Evolutionary conservation across 2,113 vertebrate species (phyloP), one percentile per base, ranked within the genome.

Genomic region (Podarcis raffonei): DNA sequence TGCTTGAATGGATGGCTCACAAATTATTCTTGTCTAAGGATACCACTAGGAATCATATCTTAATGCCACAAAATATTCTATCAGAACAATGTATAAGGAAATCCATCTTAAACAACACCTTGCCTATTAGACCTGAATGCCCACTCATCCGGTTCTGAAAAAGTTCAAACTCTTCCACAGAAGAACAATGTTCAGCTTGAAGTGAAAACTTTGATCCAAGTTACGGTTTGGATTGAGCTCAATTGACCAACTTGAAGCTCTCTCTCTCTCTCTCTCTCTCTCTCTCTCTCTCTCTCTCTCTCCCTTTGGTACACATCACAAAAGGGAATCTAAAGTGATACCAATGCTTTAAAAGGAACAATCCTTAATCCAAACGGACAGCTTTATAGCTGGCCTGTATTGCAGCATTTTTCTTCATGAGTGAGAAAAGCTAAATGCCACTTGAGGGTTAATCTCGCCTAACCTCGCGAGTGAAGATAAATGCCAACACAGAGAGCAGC

Each of bases 261-360:
- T 89, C 35, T 78, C 5, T 75, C 35, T 77, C 27, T 76, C 1
- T 1, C 88, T 59, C 59, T 37, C 35, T 30, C 62, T 48, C 5
- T 75, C 37, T 77, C 27, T 76, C 1, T 1, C 88, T 59, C 62
- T 37, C 35, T 30, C 25, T 37, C 9, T 8, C 39, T 32, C 62
- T 12, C 13, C 32, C 20, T 69, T 42, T 91, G 86, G 22, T 25
- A 25, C 79, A 62, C 75, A 91, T 84, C 85, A 35, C 84, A 62
- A 87, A 93, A 93, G 76, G 89, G 72, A 86, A 32, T 59, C 77
- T 83, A 89, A 90, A 37, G 68, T 25, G 91, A 66, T 87, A 94
- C 88, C 7, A 89, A 84, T 89, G 86, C 62, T 65, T 89, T 91
- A 93, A 84, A 1, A 5, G 23, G 53, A 59, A 89, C 32, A 72